Percentiles rank a stretch among this genome's conserved stretches.
Evolutionary conservation across 2,797 vertebrate genomes (phyloP).

Genomic region (Sebastolobus alascanus): DNA sequence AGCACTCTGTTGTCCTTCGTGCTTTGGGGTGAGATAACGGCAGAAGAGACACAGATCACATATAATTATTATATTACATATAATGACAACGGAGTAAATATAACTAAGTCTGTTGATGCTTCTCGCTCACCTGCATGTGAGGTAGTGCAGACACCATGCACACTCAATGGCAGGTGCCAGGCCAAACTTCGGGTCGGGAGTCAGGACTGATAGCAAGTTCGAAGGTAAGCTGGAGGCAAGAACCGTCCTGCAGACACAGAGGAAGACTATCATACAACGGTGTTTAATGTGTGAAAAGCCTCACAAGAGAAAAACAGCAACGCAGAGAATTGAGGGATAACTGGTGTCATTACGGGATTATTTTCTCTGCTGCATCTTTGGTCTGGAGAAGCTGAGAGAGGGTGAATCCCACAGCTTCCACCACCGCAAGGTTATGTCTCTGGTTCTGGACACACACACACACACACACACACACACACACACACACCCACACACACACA

Average conservation of each 20-base stretch:
- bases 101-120: not conserved
- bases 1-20: constrained; percentile 76
- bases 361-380: constrained; percentile 86
- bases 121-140: constrained; percentile 88
- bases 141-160: constrained; percentile 96
- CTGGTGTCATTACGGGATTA: constrained; percentile 85
- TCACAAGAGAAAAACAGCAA: not conserved
- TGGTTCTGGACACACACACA: constrained; percentile 77
- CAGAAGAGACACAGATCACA: constrained; percentile 16
- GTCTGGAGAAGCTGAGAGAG: constrained; percentile 94
- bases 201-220: constrained; percentile 87
- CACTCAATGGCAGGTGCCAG: constrained; percentile 90
- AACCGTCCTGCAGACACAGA: constrained; percentile 82
- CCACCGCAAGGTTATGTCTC: constrained; percentile 89
- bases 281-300: not conserved
- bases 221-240: constrained; percentile 87
- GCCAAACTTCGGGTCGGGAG: constrained; percentile 84
- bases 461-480: no score
- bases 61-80: not conserved
- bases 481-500: not conserved
- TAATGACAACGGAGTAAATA: not conserved
- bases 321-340: not conserved
- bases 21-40: constrained; percentile 67
- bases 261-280: not conserved
- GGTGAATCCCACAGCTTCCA: constrained; percentile 93